Evolutionary conservation across 2,113 vertebrate species (phyloP), one percentile per base, ranked within the genome.

Genomic region (Ciconia boyciana): DNA sequence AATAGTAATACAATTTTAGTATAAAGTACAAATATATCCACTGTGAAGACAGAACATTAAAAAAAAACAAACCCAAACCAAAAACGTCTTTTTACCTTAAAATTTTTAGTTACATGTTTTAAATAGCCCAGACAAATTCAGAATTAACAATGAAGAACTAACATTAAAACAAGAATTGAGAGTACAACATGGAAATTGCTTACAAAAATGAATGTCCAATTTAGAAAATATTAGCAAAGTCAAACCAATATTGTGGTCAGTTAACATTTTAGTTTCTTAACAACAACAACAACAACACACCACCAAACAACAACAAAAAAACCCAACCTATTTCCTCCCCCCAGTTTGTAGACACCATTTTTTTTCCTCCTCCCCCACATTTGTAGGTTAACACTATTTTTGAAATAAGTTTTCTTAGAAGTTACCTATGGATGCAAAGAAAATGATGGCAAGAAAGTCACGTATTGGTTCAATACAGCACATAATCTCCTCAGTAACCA

Each of bases 361-460:
- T 55, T 84, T 87, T 48, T 75, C 32, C 32, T 21, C 55, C 25
- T 79, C 44, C 80, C 21, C 28, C 41, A 15, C 29, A 48, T 83
- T 48, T 58, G 21, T 34, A 87, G 36, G 29, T 86, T 55, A 83
- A 69, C 7, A 43, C 2, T 87, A 29, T n/a, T 71, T 91, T 83
- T 57, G 5, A 92, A 94, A 11, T 39, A 88, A 49, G 8, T 66
- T 92, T 70, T 90, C 51, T 75, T 62, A 72, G 21, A 66, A 70
- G 96, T 98, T 97, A 99, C 99, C 99, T 97, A 99, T 99, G 41
- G 99, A 99, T 16, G 99, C 98, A 80, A 99, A 99, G 98, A 99
- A 99, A 96, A 99, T 98, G 96, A 99, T 99, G 85, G 99, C 98
- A 91, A 99, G 98, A 95, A 99, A 99, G 97, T 99, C 99, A 76